Evolutionary conservation across 2,888 invertebrate genomes (phyloP).

Genomic region (Argyresthia albistria): DNA sequence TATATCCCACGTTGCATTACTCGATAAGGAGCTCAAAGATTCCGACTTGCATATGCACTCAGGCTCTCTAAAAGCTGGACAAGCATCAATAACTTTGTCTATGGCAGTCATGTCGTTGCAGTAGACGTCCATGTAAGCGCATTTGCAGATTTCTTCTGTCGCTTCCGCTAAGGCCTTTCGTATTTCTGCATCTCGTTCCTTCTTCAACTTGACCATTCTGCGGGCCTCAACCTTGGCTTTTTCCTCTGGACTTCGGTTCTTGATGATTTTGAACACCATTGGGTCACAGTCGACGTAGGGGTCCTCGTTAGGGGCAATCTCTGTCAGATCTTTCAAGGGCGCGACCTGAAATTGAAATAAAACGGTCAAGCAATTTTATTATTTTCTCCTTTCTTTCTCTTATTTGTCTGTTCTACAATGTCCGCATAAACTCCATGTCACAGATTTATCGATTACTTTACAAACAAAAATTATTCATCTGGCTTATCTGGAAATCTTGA

Average conservation of each 20-base stretch:
- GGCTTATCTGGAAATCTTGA: too few species aligned
- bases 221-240: constrained; percentile 69
- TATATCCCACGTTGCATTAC: constrained; percentile 78
- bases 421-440: too few species aligned
- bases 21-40: constrained; percentile 56
- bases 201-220: constrained; percentile 67
- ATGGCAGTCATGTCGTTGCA: constrained; percentile 59
- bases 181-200: constrained; percentile 66
- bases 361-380: too few species aligned
- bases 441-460: too few species aligned
- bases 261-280: constrained; percentile 76
- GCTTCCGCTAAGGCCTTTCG: constrained; percentile 57
- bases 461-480: too few species aligned
- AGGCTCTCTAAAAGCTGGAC: constrained; percentile 58
- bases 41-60: constrained; percentile 51
- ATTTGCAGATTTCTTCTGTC: constrained; percentile 59
- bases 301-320: constrained; percentile 72
- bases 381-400: too few species aligned
- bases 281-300: constrained; percentile 80
- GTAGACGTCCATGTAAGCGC: constrained; percentile 64
- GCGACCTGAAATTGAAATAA: constrained; percentile 52
- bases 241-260: constrained; percentile 69
- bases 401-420: too few species aligned
- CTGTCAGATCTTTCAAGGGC: constrained; percentile 75
- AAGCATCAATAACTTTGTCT: constrained; percentile 54